phyloP scores from a whole-genome alignment of 2,797 vertebrate species.

The Lophius americanus region DNA sequence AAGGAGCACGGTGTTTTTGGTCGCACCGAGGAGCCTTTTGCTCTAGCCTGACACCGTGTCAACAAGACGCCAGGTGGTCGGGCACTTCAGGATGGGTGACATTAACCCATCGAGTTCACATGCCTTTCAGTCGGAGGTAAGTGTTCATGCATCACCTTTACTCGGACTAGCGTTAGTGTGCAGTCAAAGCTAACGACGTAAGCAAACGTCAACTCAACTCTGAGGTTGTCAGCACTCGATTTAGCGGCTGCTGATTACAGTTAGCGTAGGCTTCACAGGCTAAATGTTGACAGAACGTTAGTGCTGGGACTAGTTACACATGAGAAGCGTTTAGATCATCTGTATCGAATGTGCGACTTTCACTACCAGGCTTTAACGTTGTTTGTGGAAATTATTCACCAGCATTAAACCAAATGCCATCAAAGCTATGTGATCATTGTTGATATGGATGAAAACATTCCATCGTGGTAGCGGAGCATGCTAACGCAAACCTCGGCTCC shows the following conservation, averaged over 20 bases:
- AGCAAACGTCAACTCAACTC: slow-evolving; percentile 53
- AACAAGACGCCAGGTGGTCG: slow-evolving; percentile 43
- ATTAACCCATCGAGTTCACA: slow-evolving; percentile 74
- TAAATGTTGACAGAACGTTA: slow-evolving; percentile 56
- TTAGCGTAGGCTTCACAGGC: slow-evolving; percentile 49
- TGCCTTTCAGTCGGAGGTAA: slow-evolving; percentile 76
- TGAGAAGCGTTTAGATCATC: background rate
- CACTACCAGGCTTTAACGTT: background rate
- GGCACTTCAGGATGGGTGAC: slow-evolving; percentile 70
- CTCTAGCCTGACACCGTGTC: slow-evolving; percentile 24
- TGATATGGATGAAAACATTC: slow-evolving; percentile 59
- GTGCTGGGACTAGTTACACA: slow-evolving; percentile 17
- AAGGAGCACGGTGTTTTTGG: slow-evolving; percentile 53
- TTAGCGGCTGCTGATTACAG: slow-evolving; percentile 40
- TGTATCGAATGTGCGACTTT: background rate
- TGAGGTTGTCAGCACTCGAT: slow-evolving; percentile 45
- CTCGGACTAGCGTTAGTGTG: slow-evolving; percentile 13
- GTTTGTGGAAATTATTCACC: no score
- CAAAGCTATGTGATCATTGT: slow-evolving; percentile 23
- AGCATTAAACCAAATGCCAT: background rate
- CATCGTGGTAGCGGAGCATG: slow-evolving; percentile 53
- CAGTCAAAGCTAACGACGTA: slow-evolving; percentile 28
- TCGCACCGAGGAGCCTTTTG: slow-evolving; percentile 17
- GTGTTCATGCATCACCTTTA: slow-evolving; percentile 36
- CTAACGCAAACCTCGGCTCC: slow-evolving; percentile 51